phyloP scores from a whole-genome alignment of 1,140 invertebrate species.

The Papilio xuthus region DNA sequence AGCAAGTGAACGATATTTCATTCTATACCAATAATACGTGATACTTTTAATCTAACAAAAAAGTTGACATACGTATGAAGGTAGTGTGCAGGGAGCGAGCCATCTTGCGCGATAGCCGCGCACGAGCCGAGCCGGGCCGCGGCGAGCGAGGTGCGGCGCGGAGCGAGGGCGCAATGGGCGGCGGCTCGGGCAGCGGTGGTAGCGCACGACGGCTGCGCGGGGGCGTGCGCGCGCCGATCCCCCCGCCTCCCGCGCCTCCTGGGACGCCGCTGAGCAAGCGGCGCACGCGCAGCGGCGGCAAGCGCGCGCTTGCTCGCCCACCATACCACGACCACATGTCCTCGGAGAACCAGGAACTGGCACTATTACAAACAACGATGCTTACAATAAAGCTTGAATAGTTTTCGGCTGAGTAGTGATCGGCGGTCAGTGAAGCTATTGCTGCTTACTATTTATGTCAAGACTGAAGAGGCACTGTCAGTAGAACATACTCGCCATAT shows the following conservation, averaged over 20 bases:
- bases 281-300: constrained; percentile 65
- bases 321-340: constrained; percentile 52
- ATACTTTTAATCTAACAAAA: background rate
- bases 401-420: too few species aligned
- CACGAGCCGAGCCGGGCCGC: background rate
- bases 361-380: background rate
- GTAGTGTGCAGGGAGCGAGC: background rate
- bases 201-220: constrained; percentile 37
- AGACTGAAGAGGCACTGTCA: too few species aligned
- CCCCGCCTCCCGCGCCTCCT: constrained; percentile 6
- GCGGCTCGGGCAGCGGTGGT: constrained; percentile 42
- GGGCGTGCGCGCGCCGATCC: constrained; percentile 20
- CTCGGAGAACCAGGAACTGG: constrained; percentile 58
- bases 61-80: background rate
- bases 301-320: constrained; percentile 1
- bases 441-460: too few species aligned
- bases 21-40: background rate
- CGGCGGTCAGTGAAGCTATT: too few species aligned
- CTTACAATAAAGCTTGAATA: too few species aligned
- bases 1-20: too few species aligned
- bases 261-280: constrained; percentile 43
- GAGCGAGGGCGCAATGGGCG: constrained; percentile 44
- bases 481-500: too few species aligned
- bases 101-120: background rate
- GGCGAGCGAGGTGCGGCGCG: background rate